Base-by-base conservation (phyloP, 2,113 vertebrate genomes). In the Lamprotornis superbus region DNA sequence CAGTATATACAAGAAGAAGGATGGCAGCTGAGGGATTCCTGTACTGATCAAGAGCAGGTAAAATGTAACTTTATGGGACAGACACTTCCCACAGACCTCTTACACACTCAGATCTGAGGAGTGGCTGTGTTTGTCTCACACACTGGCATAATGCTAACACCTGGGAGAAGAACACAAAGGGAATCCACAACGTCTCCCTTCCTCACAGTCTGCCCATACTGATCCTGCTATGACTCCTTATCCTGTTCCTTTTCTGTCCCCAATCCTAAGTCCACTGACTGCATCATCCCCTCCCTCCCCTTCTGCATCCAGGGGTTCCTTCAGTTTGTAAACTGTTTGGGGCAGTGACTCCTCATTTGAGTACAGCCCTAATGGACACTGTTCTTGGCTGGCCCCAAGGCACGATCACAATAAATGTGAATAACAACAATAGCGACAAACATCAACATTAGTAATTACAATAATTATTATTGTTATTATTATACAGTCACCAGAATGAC, bases 401-500 rank as follows among this genome's bases (percentile, higher is more conserved):
- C 73, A 82, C 5, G 3, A 82, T 76, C 67, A 84, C 37, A 91
- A 79, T 69, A 87, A 91, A 93, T 93, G 61, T 61, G 87, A 91
- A 42, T 84, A 95, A 76, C 60, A 88, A 93, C 76, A 89, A 56
- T 25, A 60, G 57, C 65, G 73, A 82, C 69, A 93, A 95, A 76
- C 74, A 87, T 85, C 89, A 94, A 96, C 83, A 92, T 84, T 61
- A 83, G 71, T 91, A 97, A 97, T 93, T 90, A 94, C 80, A 92
- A 90, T 95, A 90, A 97, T 96, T 89, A 95, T 96, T 96, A 94
- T 50, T 94, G 90, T 87, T 96, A 93, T 93, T 95, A 96, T 96
- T 94, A 92, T 83, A 94, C 92, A 93, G 85, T 95, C 85, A 93
- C 47, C 73, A 90, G 85, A 97, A 94, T 83, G 79, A 95, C 82